Conservation (phyloP, 92 coral and sea anemone genomes). For the Palythoa grandis region DNA sequence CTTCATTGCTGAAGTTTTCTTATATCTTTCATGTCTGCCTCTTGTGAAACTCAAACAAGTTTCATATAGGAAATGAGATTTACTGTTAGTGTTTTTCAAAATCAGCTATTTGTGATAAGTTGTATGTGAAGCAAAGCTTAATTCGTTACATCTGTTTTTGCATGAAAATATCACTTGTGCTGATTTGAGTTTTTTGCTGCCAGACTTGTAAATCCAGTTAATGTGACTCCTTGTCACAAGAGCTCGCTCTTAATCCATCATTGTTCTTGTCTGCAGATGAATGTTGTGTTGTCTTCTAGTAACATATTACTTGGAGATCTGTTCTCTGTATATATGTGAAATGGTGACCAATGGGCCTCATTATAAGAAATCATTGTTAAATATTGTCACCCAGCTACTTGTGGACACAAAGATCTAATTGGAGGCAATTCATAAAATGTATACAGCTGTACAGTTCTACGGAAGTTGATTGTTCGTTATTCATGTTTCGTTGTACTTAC, state of each 20-base stretch:
- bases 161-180: not conserved
- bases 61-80: not conserved
- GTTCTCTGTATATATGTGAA: too few species aligned
- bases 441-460: too few species aligned
- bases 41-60: not conserved
- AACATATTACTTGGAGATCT: too few species aligned
- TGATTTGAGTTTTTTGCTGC: not conserved
- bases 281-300: too few species aligned
- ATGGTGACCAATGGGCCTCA: too few species aligned
- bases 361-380: too few species aligned
- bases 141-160: not conserved
- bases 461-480: too few species aligned
- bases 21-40: conserved; percentile 17
- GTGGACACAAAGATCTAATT: too few species aligned
- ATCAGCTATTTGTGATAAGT: not conserved
- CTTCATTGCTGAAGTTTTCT: not conserved
- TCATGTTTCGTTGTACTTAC: too few species aligned
- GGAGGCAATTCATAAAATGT: too few species aligned
- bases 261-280: not conserved
- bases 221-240: not conserved
- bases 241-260: not conserved
- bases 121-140: not conserved
- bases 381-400: too few species aligned
- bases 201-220: not conserved
- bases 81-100: too few species aligned